These are phyloP conservation scores for Ornithorhynchus anatinus DNA, from an alignment of 2,113 vertebrate species.

Conservation along the genomic window DNA sequence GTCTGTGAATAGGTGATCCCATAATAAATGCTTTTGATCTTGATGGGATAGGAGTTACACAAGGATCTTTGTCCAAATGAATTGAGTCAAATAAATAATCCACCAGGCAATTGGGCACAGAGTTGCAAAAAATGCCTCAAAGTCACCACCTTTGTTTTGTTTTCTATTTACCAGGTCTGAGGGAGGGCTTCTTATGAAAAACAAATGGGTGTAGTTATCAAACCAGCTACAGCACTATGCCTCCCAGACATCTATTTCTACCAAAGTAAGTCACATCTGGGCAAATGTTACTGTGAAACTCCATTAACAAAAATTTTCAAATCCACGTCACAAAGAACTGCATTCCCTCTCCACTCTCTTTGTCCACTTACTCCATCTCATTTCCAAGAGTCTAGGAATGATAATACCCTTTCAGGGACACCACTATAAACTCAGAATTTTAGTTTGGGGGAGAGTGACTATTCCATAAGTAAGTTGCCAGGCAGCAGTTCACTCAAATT, in stretches of 20 bases:
- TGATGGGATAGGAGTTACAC: neutral
- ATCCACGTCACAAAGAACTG: neutral
- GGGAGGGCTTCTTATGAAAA: neutral
- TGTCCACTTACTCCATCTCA: neutral
- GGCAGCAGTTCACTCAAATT: conserved; percentile 40
- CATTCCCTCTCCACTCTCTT: neutral
- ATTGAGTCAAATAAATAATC: neutral
- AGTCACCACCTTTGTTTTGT: neutral
- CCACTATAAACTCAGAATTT: conserved; percentile 37
- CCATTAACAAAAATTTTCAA: conserved; percentile 4
- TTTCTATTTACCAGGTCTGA: neutral
- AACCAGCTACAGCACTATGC: neutral
- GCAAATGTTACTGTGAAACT: neutral
- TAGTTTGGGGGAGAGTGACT: conserved; percentile 16
- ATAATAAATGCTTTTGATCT: too few relatives aligned
- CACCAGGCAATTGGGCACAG: neutral
- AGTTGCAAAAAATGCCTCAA: too few relatives aligned
- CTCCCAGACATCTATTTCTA: neutral
- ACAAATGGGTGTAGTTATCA: neutral
- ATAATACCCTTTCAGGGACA: neutral
- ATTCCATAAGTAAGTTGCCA: conserved; percentile 28
- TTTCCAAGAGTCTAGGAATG: neutral
- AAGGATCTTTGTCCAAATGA: neutral
- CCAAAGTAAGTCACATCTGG: neutral
- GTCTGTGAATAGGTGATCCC: too few relatives aligned